Base-by-base conservation (phyloP, 2,797 vertebrate genomes). In the Thamnophis elegans region DNA sequence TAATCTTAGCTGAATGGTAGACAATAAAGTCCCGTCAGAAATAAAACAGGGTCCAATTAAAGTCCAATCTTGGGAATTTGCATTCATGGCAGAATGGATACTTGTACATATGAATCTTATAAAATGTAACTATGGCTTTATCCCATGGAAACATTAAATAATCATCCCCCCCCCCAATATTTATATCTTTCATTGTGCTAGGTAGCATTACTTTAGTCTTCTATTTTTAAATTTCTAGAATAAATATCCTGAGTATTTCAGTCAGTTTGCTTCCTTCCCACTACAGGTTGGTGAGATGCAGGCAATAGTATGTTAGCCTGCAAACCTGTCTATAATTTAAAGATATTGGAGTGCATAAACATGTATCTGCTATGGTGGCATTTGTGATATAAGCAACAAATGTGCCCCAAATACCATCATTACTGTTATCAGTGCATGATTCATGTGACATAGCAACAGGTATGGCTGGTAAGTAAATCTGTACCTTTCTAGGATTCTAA, bases 51-150 rank as follows among this genome's bases (percentile, higher is more conserved):
- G 54, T 28, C 59, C 88, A 88, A 88, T 93, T 88, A 91, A 82
- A 18, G 47, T 28, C 89, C 16, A 89, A n/a, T 28, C 42, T 62
- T 68, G 32, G 42, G 36, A 62, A 78, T 54, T 78, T 88, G 82
- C 87, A 58, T 58, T 93, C 90, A 51, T 95, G 60, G 85, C 65
- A 92, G 56, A 42, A 65, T 92, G 88, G 88, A 5, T 62, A 62
- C 28, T 65, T 65, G 47, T 54, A 47, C 16, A 56, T 55, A 65
- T 55, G n/a, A 73, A 62, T 22, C 73, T 68, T 55, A 22, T 36
- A 68, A 91, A 88, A 62, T 14, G 42, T 86, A 88, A 91, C 18
- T 1, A 56, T 1, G 1, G 12, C 18, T 91, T 91, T 89, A 11
- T 53, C 2, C 18, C 53, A 58, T 53, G 20, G 73, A 82, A 68